Evolutionary conservation across 2,113 vertebrate species (phyloP), one percentile per base, ranked within the genome.

Genomic region (Ceyx margarethae): DNA sequence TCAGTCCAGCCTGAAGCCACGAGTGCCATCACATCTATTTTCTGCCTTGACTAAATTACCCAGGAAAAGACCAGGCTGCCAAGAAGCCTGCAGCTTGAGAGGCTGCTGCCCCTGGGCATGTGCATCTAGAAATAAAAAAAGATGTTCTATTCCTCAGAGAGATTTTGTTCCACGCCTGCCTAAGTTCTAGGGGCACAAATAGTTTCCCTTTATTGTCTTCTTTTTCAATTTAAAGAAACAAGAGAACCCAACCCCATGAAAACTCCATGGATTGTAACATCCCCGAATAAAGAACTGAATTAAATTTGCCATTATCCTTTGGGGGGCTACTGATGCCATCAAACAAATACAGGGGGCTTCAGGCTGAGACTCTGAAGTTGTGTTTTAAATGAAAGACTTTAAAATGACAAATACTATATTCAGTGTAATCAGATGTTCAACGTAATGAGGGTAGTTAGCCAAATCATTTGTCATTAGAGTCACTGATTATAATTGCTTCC

Each of bases 401-500:
- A 50, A 87, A 94, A 85, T 71, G 14, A 83, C 51, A 93, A 82
- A 85, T 69, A 92, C 31, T 89, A 89, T 33, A 60, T 71, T 77
- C 43, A 35, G 29, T 8, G 1, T 85, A 94, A 96, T 94, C 87
- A 96, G 76, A 92, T 67, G 78, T 74, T 93, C 91, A 82, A 0
- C 42, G n/a, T 93, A 95, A 96, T 89, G 87, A 94, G 29, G 14
- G 51, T 85, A 91, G 91, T 96, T 96, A 92, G 67, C 75, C 66
- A 94, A 93, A 94, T 92, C 78, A 94, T 93, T 96, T 94, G 81
- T 92, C 91, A 87, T 93, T 93, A 95, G 73, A 89, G 60, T 87
- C 95, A 75, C 87, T 95, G 94, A 96, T 96, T 96, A 57, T 93
- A 96, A 96, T 96, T 96, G 89, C 92, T 94, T 95, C 91, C 85